Percentiles rank a stretch among this genome's conserved stretches.
phyloP scores from a whole-genome alignment of 2,888 invertebrate species.

The Yponomeuta sedellus region DNA sequence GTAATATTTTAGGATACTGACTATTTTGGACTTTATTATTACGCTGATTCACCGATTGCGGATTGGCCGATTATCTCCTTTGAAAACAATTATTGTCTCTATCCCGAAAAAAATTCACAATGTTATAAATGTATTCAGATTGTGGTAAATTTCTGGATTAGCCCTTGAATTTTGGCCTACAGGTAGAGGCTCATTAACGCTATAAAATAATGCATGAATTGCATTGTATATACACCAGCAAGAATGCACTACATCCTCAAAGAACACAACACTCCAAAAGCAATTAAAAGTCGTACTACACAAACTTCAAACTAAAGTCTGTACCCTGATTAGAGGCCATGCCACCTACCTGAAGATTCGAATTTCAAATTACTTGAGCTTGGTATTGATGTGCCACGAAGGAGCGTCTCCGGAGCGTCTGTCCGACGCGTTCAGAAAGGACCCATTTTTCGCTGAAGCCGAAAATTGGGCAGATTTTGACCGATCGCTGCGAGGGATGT shows the following conservation, averaged over 20 bases:
- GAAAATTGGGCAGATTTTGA: constrained; percentile 75
- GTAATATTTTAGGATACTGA: neutral
- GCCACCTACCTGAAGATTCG: neutral
- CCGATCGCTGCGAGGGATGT: constrained; percentile 75
- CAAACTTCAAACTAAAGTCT: neutral
- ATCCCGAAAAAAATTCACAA: too few species aligned
- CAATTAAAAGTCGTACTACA: neutral
- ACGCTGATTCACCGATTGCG: neutral
- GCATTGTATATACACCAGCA: constrained; percentile 59
- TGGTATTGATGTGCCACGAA: constrained; percentile 65
- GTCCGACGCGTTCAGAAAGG: constrained; percentile 68
- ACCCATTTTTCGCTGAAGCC: constrained; percentile 72
- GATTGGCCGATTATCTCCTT: too few species aligned
- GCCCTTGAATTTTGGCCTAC: neutral
- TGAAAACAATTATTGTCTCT: too few species aligned
- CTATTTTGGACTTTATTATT: neutral
- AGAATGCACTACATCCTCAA: constrained; percentile 36
- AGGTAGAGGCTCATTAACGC: neutral
- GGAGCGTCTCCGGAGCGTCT: constrained; percentile 64
- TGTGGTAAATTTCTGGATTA: neutral
- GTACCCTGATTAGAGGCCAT: neutral
- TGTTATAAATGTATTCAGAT: neutral
- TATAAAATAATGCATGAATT: constrained; percentile 47
- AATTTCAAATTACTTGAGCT: constrained; percentile 11
- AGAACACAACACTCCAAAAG: constrained; percentile 13